Conservation (phyloP, 2,797 vertebrate species). For the Sternotherus odoratus region DNA sequence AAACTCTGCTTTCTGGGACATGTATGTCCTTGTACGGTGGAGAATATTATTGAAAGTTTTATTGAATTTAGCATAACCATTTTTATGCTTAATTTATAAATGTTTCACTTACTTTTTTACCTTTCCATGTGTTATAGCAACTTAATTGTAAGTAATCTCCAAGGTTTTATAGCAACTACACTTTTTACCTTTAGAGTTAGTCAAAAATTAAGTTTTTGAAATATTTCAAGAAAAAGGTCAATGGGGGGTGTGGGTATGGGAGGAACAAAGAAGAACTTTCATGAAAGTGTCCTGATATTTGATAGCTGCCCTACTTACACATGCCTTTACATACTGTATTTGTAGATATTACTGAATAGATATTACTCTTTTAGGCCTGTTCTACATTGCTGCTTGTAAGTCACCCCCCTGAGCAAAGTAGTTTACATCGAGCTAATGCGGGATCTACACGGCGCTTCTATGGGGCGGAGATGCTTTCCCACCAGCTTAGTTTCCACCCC, state of each 20-base stretch:
- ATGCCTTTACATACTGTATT: neutral
- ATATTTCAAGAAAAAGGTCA: neutral
- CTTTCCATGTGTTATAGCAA: neutral
- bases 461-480: no score
- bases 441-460: no score
- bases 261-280: neutral
- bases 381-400: no score
- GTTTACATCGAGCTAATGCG: no score
- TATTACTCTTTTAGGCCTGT: neutral
- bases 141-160: neutral
- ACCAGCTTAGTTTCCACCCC: no score
- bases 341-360: no score
- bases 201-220: neutral
- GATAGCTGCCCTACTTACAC: neutral
- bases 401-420: no score
- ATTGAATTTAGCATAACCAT: neutral
- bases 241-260: no score
- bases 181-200: neutral
- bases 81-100: neutral
- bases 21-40: neutral
- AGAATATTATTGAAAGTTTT: neutral
- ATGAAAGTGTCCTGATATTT: neutral
- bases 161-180: neutral
- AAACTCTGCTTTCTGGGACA: neutral
- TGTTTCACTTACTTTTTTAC: neutral